These are phyloP conservation scores for Podargus strigoides DNA, from an alignment of 2,797 vertebrate genomes.

Conservation along the genomic window DNA sequence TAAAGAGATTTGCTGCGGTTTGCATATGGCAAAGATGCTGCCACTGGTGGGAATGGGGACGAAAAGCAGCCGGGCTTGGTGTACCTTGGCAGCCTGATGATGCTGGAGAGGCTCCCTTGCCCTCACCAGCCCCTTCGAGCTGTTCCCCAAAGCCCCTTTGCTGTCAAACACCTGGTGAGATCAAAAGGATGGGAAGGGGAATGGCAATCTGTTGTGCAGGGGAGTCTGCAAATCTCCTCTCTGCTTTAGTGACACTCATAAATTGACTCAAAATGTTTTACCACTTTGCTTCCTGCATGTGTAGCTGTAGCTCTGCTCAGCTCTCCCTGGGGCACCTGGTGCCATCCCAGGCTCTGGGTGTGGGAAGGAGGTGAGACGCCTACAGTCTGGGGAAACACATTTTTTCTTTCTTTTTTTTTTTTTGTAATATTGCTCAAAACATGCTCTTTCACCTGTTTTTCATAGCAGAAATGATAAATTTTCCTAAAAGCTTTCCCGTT, in stretches of 20 bases:
- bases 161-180: neutral
- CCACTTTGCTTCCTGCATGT: neutral
- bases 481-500: neutral
- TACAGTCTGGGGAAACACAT: neutral
- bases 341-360: neutral
- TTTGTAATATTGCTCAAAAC: neutral
- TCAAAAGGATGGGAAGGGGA: neutral
- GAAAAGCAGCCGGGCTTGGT: neutral
- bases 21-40: rapidly evolving
- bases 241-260: neutral
- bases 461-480: neutral
- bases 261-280: neutral
- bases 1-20: neutral
- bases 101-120: neutral
- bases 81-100: too few relatives aligned
- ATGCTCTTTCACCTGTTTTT: neutral
- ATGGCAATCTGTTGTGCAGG: neutral
- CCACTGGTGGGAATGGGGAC: neutral
- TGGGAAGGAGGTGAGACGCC: neutral
- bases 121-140: neutral
- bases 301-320: rapidly evolving
- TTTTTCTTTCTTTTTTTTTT: neutral
- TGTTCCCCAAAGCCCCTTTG: neutral
- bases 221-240: neutral
- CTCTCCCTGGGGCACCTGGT: rapidly evolving